phyloP scores from a whole-genome alignment of 1,140 invertebrate species.

The Diabrotica undecimpunctata region DNA sequence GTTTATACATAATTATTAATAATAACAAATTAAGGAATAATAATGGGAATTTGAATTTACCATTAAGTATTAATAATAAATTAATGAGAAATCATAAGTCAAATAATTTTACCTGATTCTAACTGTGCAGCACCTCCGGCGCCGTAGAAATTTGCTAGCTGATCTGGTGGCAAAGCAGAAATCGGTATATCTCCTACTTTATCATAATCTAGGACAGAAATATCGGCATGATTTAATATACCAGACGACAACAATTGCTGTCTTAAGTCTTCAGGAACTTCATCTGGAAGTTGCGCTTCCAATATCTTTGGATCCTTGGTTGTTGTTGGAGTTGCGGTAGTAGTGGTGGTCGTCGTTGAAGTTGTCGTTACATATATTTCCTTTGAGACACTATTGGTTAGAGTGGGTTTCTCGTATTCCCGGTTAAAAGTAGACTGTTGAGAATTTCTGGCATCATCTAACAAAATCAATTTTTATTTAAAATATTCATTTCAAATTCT shows the following conservation, averaged over 20 bases:
- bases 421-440: background rate
- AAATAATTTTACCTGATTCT: conserved; percentile 5
- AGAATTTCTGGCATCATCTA: too few species aligned
- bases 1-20: too few species aligned
- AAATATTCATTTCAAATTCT: too few species aligned
- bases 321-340: conserved; percentile 45
- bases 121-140: conserved; percentile 68
- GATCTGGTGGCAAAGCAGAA: conserved; percentile 79
- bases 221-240: conserved; percentile 80
- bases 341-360: conserved; percentile 44
- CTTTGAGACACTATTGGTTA: too few species aligned
- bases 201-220: conserved; percentile 80
- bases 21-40: too few species aligned
- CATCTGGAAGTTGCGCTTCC: conserved; percentile 69
- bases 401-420: too few species aligned
- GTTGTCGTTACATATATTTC: conserved; percentile 18
- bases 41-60: too few species aligned
- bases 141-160: conserved; percentile 77
- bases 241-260: conserved; percentile 79
- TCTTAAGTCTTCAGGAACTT: conserved; percentile 80
- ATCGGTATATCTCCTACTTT: conserved; percentile 83
- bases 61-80: too few species aligned
- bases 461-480: too few species aligned
- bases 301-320: conserved; percentile 49
- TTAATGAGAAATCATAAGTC: too few species aligned